Evolutionary conservation across 1,140 invertebrate species (phyloP), one percentile per base, ranked within the genome.

Genomic region (Drosophila jambulina): DNA sequence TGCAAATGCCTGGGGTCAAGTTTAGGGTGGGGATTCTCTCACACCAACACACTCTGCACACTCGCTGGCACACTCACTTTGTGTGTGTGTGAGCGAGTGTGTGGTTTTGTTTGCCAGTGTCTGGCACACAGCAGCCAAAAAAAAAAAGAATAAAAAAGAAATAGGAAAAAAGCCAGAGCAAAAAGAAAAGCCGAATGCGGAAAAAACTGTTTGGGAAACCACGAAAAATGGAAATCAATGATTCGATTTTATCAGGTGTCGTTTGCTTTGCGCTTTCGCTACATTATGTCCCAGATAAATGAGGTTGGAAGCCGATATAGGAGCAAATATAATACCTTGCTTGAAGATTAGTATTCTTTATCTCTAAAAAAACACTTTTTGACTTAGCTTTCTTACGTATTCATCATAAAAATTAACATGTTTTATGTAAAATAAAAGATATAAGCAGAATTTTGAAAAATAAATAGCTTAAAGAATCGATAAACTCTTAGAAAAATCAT

Each of bases 1-100:
- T 90, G 86, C 82, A 90, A 90, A 91, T 90, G 75, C 82, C 70
- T 91, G 75, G 78, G 85, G 86, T 90, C 85, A 90, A 90, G 86
- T 90, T 90, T 88, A 85, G 85, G 72, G 71, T 76, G 83, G 80
- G 61, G 67, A 82, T 72, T 45, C 57, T 71, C 68, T 61, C 48
- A 46, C 72, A 64, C 62, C 46, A 77, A 54, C 69, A 46, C 36
- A 54, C 56, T 64, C 43, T 62, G 25, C 45, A 69, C 67, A 82
- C 58, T 70, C 59, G 65, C 43, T 38, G 10, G 51, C 40, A 54
- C 42, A 63, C 40, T 54, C 42, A 63, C 54, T 60, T 46, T 48
- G 78, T 61, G 61, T 65, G 45, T 64, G 49, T 54, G 43, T 62
- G 40, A 32, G 45, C 38, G 21, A 58, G 45, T 61, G 65, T 78